Base-by-base conservation (phyloP, 2,113 vertebrate species). In the Rhinoderma darwinii region DNA sequence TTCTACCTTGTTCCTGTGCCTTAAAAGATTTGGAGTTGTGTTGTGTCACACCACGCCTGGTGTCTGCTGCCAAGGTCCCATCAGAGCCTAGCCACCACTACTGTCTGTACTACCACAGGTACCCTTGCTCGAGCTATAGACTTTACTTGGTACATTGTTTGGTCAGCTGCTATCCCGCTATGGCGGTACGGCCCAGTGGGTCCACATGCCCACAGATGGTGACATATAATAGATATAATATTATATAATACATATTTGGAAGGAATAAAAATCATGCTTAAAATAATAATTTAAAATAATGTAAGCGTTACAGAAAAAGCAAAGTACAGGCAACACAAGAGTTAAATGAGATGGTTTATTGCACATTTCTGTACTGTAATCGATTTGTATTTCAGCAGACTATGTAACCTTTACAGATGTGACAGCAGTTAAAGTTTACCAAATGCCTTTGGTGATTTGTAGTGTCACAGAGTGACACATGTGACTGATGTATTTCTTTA, bases 391-490 rank as follows among this genome's bases (percentile, higher is more conserved):
- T 91, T 89, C 77, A 86, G 39, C 86, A 78, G n/a, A n/a, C 72
- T 74, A 9, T 86, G 85, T 90, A 92, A 92, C 82, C 88, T 93
- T 92, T 90, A 83, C 35, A 86, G 83, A 56, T 90, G 88, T 92
- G 91, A 92, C 89, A 93, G 78, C 0, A 7, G 90, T 91, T 91
- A 91, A 93, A 94, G 89, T 91, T 92, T 91, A 90, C 89, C 90
- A 90, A 92, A 89, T 90, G 89, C 83, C 88, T 93, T 89, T 89
- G 88, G 89, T 88, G 61, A 91, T 85, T 90, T 91, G 87, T 92
- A 88, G 88, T 92, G 89, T 91, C 92, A 93, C 88, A 87, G 90
- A 87, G 2, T 84, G 90, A 86, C 81, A 91, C 10, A 6, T 88
- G 32, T 92, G 92, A 94, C 82, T 89, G 90, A 92, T 89, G 51